Evolutionary conservation across 1,140 invertebrate species (phyloP), one percentile per base, ranked within the genome.

Genomic region (Chelonus insularis): DNA sequence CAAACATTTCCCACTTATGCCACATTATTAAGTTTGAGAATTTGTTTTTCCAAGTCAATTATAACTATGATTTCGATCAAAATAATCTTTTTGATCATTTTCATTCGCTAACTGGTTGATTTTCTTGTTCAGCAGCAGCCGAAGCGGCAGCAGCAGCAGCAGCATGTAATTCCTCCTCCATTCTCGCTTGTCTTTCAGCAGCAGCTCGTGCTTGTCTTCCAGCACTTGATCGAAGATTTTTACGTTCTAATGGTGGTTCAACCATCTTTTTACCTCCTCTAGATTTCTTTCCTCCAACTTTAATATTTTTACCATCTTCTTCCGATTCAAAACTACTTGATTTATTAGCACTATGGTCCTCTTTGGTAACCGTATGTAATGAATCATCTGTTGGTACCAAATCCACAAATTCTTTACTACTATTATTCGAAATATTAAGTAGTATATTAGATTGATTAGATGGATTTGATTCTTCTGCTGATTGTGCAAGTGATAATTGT

Each of bases 151-250:
- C 69, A 16, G 70, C 68, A 21, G 66, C 69, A 16, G 70, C 68
- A 21, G 64, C 59, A 37, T 76, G 73, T 21, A 74, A 67, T 62
- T 80, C 79, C n/a, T 76, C 75, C 50, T 78, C 75, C 66, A 75
- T 71, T 20, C 79, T 70, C 0, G 78, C 80, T 50, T 82, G 80
- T 29, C 80, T 59, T 55, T 82, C 78, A 0, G 80, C 80, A 0
- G 80, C 80, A 2, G 80, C 80, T 56, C 79, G 72, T 1, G 80
- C 80, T 57, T 81, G 80, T 63, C 80, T 69, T 1, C 81, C 81
- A 6, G 81, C 81, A 58, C 81, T 83, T 0, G 77, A 80, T 4
- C 81, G 77, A 21, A 83, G 63, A 66, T 82, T 81, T 32, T 83
- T 83, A 3, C 81, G 68, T 63, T 82, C 81, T 0, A 75, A 68